These are phyloP conservation scores for Malurus alboscapulatus DNA, from an alignment of 2,113 vertebrate species.

Conservation along the genomic window DNA sequence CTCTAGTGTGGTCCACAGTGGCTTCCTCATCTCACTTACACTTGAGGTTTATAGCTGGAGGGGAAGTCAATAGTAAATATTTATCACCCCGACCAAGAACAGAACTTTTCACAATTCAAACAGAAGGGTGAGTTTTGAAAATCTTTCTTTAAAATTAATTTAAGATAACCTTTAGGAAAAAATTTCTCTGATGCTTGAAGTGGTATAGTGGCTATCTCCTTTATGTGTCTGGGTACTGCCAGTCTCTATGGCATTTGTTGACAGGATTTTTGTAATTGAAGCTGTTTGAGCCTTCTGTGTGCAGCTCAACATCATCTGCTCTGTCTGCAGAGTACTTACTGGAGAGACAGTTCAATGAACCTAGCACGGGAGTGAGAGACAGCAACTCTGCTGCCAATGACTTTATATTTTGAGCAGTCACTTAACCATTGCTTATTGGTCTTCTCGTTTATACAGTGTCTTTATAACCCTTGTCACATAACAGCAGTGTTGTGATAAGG, in stretches of 20 bases:
- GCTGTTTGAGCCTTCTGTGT: not conserved
- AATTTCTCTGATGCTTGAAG: slow-evolving; percentile 21
- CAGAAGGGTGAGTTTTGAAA: slow-evolving; percentile 76
- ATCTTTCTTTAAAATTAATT: slow-evolving; percentile 54
- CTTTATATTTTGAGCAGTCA: not conserved
- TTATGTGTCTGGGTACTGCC: not conserved
- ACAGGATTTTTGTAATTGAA: not conserved
- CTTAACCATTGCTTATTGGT: not conserved
- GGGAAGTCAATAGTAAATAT: slow-evolving; percentile 67
- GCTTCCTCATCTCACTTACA: slow-evolving; percentile 63
- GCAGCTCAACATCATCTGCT: slow-evolving; percentile 22
- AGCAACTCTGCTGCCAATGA: not conserved
- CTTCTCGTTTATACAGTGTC: not conserved
- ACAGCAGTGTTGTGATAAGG: not conserved
- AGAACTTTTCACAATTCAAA: slow-evolving; percentile 69
- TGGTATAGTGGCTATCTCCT: slow-evolving; percentile 5
- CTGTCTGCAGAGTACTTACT: not conserved
- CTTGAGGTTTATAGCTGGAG: slow-evolving; percentile 62
- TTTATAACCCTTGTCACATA: not conserved
- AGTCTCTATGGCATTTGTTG: not conserved
- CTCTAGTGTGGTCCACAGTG: slow-evolving; percentile 76
- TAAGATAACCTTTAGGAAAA: slow-evolving; percentile 41
- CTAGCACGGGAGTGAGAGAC: not conserved
- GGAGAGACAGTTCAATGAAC: not conserved
- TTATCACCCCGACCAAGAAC: slow-evolving; percentile 67